Evolutionary conservation across 2,888 invertebrate species (phyloP).

Genomic region (Ptychoptera contaminata): DNA sequence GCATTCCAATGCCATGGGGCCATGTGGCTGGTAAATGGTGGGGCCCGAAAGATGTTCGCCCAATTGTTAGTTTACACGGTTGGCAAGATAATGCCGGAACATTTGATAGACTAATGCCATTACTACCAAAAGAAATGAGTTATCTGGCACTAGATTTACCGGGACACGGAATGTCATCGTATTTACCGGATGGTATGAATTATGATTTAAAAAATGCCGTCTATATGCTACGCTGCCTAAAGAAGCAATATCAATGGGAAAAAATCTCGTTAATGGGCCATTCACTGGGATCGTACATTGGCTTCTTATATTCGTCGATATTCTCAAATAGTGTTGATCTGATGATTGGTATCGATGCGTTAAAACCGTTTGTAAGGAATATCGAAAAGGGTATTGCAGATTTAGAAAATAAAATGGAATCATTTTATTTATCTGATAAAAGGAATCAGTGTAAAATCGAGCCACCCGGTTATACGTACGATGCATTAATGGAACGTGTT

Average conservation of each 20-base stretch:
- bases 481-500: constrained; percentile 42
- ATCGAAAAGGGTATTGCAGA: not conserved
- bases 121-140: constrained; percentile 34
- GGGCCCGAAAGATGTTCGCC: constrained; percentile 45
- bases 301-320: constrained; percentile 41
- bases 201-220: constrained; percentile 33
- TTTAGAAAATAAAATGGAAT: constrained; percentile 17
- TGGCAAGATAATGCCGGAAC: constrained; percentile 67
- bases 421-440: constrained; percentile 29
- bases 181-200: constrained; percentile 42
- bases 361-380: constrained; percentile 17
- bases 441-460: constrained; percentile 25
- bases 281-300: constrained; percentile 48
- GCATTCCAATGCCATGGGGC: constrained; percentile 53
- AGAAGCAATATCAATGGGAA: constrained; percentile 50
- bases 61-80: constrained; percentile 58
- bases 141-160: constrained; percentile 49
- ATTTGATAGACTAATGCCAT: constrained; percentile 52
- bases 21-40: constrained; percentile 53
- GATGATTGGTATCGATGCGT: constrained; percentile 22
- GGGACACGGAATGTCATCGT: constrained; percentile 55
- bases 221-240: constrained; percentile 36
- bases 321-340: constrained; percentile 39
- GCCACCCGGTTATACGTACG: constrained; percentile 44
- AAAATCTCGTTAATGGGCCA: constrained; percentile 51